These are phyloP conservation scores for Idaea straminata DNA, from an alignment of 2,888 invertebrate species.

Conservation along the genomic window DNA sequence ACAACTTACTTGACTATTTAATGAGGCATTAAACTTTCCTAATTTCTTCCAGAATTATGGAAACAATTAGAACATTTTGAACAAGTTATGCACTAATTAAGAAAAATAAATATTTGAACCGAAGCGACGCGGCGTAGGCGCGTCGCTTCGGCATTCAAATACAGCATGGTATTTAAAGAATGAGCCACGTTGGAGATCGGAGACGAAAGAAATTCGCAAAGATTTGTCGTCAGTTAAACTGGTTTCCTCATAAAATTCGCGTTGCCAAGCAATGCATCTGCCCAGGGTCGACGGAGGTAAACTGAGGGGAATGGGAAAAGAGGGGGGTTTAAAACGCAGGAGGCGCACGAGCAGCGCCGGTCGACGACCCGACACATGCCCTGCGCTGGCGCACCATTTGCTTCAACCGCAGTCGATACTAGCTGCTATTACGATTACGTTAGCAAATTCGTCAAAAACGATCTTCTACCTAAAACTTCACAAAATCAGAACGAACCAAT, in stretches of 20 bases:
- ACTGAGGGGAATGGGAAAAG: slow-evolving; percentile 51
- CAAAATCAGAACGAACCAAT: slow-evolving; percentile 16
- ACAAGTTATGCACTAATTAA: background rate
- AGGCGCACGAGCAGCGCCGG: slow-evolving; percentile 74
- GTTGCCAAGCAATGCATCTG: slow-evolving; percentile 75
- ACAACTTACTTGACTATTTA: slow-evolving; percentile 7
- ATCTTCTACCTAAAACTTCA: slow-evolving; percentile 8
- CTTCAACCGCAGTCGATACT: slow-evolving; percentile 58
- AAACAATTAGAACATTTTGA: background rate
- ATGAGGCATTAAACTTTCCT: slow-evolving; percentile 2
- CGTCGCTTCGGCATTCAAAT: no score
- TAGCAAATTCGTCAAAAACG: slow-evolving; percentile 45
- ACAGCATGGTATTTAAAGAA: background rate
- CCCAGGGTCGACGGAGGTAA: slow-evolving; percentile 67
- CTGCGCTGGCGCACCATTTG: slow-evolving; percentile 73
- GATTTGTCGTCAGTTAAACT: slow-evolving; percentile 66
- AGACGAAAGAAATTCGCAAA: slow-evolving; percentile 20
- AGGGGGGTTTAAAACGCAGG: slow-evolving; percentile 68
- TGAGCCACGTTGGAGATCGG: background rate
- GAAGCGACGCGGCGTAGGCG: background rate
- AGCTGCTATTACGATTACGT: slow-evolving; percentile 60
- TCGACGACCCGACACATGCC: slow-evolving; percentile 77
- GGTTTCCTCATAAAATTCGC: slow-evolving; percentile 77
- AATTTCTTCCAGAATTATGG: background rate
- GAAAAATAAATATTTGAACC: background rate